Conservation (phyloP, 2,797 vertebrate species). For the Gymnothorax reevesii region DNA sequence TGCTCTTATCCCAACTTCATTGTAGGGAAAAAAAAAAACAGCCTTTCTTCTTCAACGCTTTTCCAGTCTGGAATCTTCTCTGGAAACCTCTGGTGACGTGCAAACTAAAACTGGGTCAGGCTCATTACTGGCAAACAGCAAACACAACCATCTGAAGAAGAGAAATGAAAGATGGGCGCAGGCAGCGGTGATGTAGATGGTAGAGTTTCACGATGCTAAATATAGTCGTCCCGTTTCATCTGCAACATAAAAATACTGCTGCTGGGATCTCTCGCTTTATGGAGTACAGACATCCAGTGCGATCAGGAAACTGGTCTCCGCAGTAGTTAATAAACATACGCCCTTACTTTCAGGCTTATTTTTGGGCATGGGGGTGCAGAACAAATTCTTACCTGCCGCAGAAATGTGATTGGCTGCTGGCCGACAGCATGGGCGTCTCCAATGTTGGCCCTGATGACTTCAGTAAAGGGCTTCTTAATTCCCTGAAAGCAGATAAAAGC, state of each 20-base stretch:
- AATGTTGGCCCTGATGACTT: constrained; percentile 90
- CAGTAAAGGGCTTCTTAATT: constrained; percentile 83
- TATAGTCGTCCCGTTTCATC: background rate
- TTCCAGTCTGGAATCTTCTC: constrained; percentile 1
- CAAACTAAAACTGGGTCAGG: background rate
- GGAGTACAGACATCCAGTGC: background rate
- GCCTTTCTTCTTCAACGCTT: background rate
- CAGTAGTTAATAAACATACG: background rate
- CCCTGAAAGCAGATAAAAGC: constrained; percentile 66
- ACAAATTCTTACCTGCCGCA: constrained; percentile 78
- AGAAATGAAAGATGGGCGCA: background rate
- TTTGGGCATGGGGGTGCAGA: background rate
- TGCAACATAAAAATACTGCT: background rate
- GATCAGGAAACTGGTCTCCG: background rate
- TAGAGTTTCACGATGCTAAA: constrained; percentile 6
- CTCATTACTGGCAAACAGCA: background rate
- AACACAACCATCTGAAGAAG: background rate
- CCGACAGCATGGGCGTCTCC: constrained; percentile 91
- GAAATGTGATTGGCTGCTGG: constrained; percentile 88
- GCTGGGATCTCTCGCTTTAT: background rate
- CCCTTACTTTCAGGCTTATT: background rate
- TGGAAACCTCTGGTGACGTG: background rate
- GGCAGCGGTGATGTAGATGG: constrained; percentile 5
- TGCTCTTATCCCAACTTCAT: background rate
- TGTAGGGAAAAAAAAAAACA: background rate